Evolutionary conservation across 2,888 invertebrate genomes (phyloP).

Genomic region (Scaptomyza cyrtandrae): DNA sequence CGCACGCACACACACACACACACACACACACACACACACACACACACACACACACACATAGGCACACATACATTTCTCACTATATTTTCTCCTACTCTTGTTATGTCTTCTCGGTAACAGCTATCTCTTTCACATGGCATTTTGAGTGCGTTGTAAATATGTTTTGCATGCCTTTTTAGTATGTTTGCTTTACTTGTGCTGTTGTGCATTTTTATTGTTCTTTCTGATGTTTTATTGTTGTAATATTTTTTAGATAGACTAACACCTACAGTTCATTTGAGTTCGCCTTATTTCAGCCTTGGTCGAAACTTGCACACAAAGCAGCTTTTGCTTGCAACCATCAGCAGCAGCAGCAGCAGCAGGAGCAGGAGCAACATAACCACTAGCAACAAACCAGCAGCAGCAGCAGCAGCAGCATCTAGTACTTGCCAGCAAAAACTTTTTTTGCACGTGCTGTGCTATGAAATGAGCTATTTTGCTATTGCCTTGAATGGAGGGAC

Average conservation of each 20-base stretch:
- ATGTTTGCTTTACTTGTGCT: constrained; percentile 37
- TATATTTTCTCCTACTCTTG: neutral
- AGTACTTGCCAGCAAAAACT: constrained; percentile 42
- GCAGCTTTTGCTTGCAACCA: constrained; percentile 49
- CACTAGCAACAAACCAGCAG: constrained; percentile 9
- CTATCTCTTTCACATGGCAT: constrained; percentile 18
- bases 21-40: neutral
- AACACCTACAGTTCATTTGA: constrained; percentile 43
- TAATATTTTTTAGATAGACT: constrained; percentile 31
- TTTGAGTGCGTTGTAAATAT: constrained; percentile 47
- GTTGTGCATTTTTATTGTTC: constrained; percentile 2
- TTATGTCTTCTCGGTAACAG: constrained; percentile 8
- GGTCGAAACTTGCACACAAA: constrained; percentile 58
- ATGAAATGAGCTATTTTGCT: constrained; percentile 67
- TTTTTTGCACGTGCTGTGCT: constrained; percentile 69
- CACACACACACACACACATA: constrained; percentile 9
- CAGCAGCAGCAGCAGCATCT: constrained; percentile 7
- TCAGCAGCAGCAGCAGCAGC: constrained; percentile 10
- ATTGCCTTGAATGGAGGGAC: constrained; percentile 40
- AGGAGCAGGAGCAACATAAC: constrained; percentile 1
- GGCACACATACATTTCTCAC: neutral
- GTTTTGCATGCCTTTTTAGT: constrained; percentile 56
- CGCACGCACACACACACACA: constrained; percentile 14
- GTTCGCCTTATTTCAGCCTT: constrained; percentile 54
- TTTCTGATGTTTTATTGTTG: constrained; percentile 16